A percentile compares a stretch with the other conserved stretches of the same genome.
These are phyloP conservation scores for Tetragonisca angustula DNA, from an alignment of 2,888 invertebrate genomes.

Conservation along the genomic window DNA sequence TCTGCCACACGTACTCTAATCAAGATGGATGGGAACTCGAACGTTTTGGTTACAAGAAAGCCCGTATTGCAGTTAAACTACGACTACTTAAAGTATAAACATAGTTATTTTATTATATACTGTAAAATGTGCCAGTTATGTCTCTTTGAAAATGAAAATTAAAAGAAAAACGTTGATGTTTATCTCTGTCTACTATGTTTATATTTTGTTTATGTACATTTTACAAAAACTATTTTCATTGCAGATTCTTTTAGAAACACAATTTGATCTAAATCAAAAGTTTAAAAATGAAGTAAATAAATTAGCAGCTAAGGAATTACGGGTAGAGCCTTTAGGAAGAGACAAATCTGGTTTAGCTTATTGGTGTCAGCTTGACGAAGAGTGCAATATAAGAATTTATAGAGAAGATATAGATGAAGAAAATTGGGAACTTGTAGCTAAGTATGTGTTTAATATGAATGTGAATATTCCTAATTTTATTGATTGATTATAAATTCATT, in stretches of 20 bases:
- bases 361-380: slow-evolving; percentile 96
- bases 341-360: slow-evolving; percentile 96
- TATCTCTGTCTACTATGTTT: not conserved
- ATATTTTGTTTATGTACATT: not conserved
- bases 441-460: slow-evolving; percentile 85
- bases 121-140: not conserved
- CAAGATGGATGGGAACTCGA: slow-evolving; percentile 98
- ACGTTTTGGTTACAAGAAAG: slow-evolving; percentile 97
- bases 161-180: not conserved
- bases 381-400: slow-evolving; percentile 95
- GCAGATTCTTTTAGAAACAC: slow-evolving; percentile 94
- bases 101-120: slow-evolving; percentile 6
- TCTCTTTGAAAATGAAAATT: not conserved
- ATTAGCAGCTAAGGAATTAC: slow-evolving; percentile 90
- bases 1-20: slow-evolving; percentile 94
- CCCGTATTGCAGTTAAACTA: slow-evolving; percentile 94
- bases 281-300: slow-evolving; percentile 95
- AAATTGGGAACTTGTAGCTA: slow-evolving; percentile 96
- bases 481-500: slow-evolving; percentile 83
- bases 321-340: slow-evolving; percentile 94
- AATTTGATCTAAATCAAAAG: slow-evolving; percentile 97
- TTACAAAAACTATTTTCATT: slow-evolving; percentile 73
- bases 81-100: slow-evolving; percentile 92
- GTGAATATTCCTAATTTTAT: slow-evolving; percentile 73
- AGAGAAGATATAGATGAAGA: slow-evolving; percentile 98